These are phyloP conservation scores for Eupithecia subfuscata DNA, from an alignment of 2,888 invertebrate genomes.

Conservation along the genomic window DNA sequence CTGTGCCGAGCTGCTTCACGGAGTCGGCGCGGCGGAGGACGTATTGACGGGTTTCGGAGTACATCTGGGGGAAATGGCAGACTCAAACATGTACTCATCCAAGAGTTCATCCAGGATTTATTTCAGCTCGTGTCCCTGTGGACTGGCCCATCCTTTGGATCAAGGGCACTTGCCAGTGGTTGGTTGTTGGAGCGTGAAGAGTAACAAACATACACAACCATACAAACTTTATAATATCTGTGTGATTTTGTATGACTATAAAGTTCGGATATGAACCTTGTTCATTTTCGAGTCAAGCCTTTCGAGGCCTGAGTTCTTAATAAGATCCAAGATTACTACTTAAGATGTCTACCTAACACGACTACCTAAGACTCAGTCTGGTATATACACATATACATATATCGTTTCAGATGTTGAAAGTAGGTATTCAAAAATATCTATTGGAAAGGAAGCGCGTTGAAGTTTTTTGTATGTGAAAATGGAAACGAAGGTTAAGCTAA, in stretches of 20 bases:
- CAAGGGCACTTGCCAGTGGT: neutral
- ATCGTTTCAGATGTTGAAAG: neutral
- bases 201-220: no score
- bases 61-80: conserved; percentile 85
- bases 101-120: neutral
- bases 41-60: conserved; percentile 91
- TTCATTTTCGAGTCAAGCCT: neutral
- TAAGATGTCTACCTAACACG: no score
- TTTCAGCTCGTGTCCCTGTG: neutral
- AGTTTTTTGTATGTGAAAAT: conserved; percentile 19
- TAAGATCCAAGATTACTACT: no score
- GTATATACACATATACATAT: no score
- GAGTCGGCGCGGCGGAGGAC: conserved; percentile 92
- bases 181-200: no score
- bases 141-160: neutral
- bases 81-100: no score
- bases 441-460: conserved; percentile 13
- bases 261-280: neutral
- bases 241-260: neutral
- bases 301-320: neutral
- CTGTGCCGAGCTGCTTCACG: conserved; percentile 90
- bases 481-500: neutral
- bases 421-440: neutral
- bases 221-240: neutral
- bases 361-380: neutral